phyloP scores from a whole-genome alignment of 1,140 invertebrate species.

The Lepidostoma basale region DNA sequence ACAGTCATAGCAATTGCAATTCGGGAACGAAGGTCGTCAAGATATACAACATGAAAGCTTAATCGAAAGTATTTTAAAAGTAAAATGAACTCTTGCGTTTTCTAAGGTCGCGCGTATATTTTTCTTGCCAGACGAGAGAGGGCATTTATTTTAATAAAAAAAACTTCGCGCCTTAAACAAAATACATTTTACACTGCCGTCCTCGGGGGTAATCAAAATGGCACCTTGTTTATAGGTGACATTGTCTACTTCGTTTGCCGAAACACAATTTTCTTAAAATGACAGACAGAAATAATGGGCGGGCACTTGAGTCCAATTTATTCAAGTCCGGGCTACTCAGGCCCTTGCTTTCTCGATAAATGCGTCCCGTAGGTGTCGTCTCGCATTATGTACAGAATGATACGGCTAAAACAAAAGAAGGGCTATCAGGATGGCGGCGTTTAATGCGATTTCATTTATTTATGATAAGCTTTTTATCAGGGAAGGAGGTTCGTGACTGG shows the following conservation, averaged over 20 bases:
- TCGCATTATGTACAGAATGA: conserved; percentile 13
- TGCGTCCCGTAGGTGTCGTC: conserved; percentile 23
- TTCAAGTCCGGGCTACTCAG: conserved; percentile 1
- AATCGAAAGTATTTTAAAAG: too few species aligned
- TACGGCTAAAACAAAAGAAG: conserved; percentile 22
- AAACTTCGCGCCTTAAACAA: too few species aligned
- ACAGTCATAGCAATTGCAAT: too few species aligned
- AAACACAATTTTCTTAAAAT: conserved; percentile 3
- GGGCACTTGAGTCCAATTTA: conserved; percentile 22
- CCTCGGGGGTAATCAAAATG: background rate
- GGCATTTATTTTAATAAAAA: too few species aligned
- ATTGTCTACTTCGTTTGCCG: background rate
- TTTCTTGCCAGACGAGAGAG: too few species aligned
- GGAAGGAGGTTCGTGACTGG: conserved; percentile 40
- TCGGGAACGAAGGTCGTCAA: too few species aligned
- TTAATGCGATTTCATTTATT: conserved; percentile 46
- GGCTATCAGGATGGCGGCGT: conserved; percentile 31
- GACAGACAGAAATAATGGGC: conserved; percentile 12
- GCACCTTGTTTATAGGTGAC: background rate
- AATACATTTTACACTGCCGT: too few species aligned
- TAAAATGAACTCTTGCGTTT: too few species aligned
- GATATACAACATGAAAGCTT: too few species aligned
- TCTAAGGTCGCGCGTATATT: too few species aligned
- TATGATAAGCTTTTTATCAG: conserved; percentile 47
- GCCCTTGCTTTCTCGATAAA: conserved; percentile 9